Percentiles rank a stretch among this genome's conserved stretches.
Conservation (phyloP, 1,140 invertebrate species). For the Condylostylus longicornis region DNA sequence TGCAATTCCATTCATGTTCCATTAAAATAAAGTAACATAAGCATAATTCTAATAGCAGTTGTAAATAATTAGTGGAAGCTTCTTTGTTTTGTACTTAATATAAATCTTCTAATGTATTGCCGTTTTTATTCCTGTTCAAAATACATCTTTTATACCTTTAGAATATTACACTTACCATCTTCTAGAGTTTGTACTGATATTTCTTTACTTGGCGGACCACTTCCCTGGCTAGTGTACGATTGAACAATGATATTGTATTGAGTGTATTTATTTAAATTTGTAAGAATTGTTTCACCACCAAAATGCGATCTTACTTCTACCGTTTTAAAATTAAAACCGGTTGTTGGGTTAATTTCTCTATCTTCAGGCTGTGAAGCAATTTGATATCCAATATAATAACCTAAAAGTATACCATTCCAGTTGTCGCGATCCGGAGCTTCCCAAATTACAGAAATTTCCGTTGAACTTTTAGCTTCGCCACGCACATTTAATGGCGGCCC, state of each 20-base stretch:
- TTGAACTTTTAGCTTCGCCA: slow-evolving; percentile 75
- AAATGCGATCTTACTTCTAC: slow-evolving; percentile 50
- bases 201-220: slow-evolving; percentile 71
- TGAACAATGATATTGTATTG: slow-evolving; percentile 82
- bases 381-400: slow-evolving; percentile 86
- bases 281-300: slow-evolving; percentile 45
- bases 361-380: slow-evolving; percentile 36
- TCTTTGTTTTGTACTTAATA: too few relatives aligned
- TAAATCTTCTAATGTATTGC: too few relatives aligned
- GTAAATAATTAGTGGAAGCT: too few relatives aligned
- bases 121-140: too few relatives aligned
- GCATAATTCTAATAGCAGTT: too few relatives aligned
- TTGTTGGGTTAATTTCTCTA: slow-evolving; percentile 28
- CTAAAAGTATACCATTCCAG: slow-evolving; percentile 82
- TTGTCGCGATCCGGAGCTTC: slow-evolving; percentile 71
- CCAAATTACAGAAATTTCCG: slow-evolving; percentile 77
- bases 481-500: slow-evolving; percentile 71
- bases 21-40: too few relatives aligned
- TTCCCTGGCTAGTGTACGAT: slow-evolving; percentile 80
- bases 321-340: slow-evolving; percentile 52
- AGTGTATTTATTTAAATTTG: slow-evolving; percentile 66
- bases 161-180: slow-evolving; percentile 57
- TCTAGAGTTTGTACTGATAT: slow-evolving; percentile 70
- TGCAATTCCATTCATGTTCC: too few relatives aligned
- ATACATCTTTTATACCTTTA: too few relatives aligned